Base-by-base conservation (phyloP, 2,797 vertebrate genomes). In the Thaleichthys pacificus region DNA sequence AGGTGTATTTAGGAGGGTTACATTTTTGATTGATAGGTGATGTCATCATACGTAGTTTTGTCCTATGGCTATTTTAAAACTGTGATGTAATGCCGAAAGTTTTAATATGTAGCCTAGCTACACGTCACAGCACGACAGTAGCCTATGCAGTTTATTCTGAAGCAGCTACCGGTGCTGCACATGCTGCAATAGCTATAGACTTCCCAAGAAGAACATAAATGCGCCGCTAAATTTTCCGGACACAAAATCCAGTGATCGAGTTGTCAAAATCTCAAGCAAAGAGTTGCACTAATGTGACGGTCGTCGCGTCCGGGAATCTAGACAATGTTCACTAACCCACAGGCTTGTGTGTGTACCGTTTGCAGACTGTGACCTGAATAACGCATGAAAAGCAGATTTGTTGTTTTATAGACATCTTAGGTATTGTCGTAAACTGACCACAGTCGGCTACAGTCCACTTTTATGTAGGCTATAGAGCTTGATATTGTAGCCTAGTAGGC, bases 11-110 rank as follows among this genome's bases (percentile, higher is more conserved):
- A 47, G 42, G 11, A 47, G 72, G 54, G 75, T 85, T 74, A 68
- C 47, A 76, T 84, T 82, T 79, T 86, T 87, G 84, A 87, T 82
- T 88, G 68, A 79, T 82, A 84, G 88, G 88, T 92, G 88, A 87
- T 91, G 89, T 88, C 90, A 89, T 86, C 78, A 88, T 84, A 89
- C 88, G 89, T 92, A 86, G 89, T 89, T 88, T 84, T 87, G 79
- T 75, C 85, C 78, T 80, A 80, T 82, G 81, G 89, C 89, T 91
- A 91, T 91, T 92, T 91, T 90, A 87, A 87, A 92, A 88, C 89
- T 89, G 91, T 92, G 91, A 92, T 88, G 91, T 92, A 89, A 92
- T 92, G 88, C 84, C 84, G 61, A 89, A 91, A 92, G 83, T 91
- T 91, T 89, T 85, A 77, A 87, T 67, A 47, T 75, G 88, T 84